A percentile compares a stretch with the other conserved stretches of the same genome.
phyloP scores from a whole-genome alignment of 2,888 invertebrate species.

The Tenthredo mesomela region DNA sequence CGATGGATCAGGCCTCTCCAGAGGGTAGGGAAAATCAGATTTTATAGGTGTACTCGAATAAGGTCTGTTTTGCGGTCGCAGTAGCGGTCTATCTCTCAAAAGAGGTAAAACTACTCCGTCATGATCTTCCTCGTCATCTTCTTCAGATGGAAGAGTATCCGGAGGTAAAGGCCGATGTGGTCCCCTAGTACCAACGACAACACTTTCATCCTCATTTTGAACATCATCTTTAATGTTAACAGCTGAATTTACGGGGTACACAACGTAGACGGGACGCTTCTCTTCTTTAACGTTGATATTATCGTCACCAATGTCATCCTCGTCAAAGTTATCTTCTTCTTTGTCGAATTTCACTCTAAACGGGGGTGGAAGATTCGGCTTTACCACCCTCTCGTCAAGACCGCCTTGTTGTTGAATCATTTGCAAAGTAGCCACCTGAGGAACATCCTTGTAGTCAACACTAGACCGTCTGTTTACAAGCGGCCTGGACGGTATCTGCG shows the following conservation, averaged over 20 bases:
- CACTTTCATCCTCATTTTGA: constrained; percentile 78
- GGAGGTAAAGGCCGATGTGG: constrained; percentile 79
- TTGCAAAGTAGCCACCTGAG: constrained; percentile 83
- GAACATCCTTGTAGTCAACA: constrained; percentile 75
- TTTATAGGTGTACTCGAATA: constrained; percentile 73
- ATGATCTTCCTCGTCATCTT: constrained; percentile 59
- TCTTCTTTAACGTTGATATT: constrained; percentile 58
- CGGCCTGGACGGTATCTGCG: constrained; percentile 77
- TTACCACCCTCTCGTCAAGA: constrained; percentile 58
- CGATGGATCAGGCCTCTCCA: constrained; percentile 82
- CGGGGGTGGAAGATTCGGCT: constrained; percentile 72
- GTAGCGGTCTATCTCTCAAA: constrained; percentile 19
- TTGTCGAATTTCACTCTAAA: constrained; percentile 73
- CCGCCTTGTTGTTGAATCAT: constrained; percentile 82
- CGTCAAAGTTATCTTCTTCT: constrained; percentile 70
- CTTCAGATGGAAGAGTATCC: constrained; percentile 70
- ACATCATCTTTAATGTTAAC: constrained; percentile 79
- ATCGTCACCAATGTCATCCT: constrained; percentile 62
- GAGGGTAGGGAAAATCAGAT: constrained; percentile 83
- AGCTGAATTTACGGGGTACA: constrained; percentile 82
- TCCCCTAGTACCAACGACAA: constrained; percentile 81
- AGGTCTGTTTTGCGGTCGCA: constrained; percentile 56
- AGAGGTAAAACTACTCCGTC: constrained; percentile 42
- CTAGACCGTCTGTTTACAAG: constrained; percentile 77
- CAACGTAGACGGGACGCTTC: constrained; percentile 79